Evolutionary conservation across 2,113 vertebrate species (phyloP), one percentile per base, ranked within the genome.

Genomic region (Gallinago jamesoni): DNA sequence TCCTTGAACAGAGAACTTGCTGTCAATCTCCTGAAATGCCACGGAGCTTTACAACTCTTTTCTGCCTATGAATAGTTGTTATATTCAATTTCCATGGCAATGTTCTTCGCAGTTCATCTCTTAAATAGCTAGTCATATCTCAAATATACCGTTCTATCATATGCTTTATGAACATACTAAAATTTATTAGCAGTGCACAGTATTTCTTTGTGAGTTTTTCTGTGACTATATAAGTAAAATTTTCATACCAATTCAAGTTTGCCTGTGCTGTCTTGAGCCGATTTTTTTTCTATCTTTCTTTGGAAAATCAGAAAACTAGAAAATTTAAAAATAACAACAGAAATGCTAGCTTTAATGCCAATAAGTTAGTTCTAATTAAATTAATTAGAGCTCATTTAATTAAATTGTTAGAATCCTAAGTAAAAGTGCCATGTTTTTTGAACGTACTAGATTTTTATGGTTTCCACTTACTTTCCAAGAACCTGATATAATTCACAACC

Each of bases 21-120:
- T 96, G 89, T 93, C 91, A 84, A 14, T 95, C 85, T 97, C 48
- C 55, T 94, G 45, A 94, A 95, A 91, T 93, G 69, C 76, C 89
- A 85, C 56, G 25, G 77, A 94, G 74, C 52, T 94, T 96, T 95
- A 69, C 77, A 93, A 91, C 91, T 94, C 73, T 94, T 72, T 94
- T 77, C 83, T 96, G 73, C 82, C 62, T 91, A 47, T 83, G 83
- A 96, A 75, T 93, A 94, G 33, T 87, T 83, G 41, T 93, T 95
- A 60, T 30, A 84, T 73, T 92, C 73, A 43, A 86, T 94, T 97
- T 89, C 91, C 85, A 90, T 93, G 84, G 92, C 82, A 94, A 90
- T 92, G 64, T 89, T 93, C 74, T 64, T 88, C 7, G 21, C 64
- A 94, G 79, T 95, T 91, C 0, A 5, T 95, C 67, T 93, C 60